Conservation (phyloP, 2,888 invertebrate genomes). For the Rotaria sp. region DNA sequence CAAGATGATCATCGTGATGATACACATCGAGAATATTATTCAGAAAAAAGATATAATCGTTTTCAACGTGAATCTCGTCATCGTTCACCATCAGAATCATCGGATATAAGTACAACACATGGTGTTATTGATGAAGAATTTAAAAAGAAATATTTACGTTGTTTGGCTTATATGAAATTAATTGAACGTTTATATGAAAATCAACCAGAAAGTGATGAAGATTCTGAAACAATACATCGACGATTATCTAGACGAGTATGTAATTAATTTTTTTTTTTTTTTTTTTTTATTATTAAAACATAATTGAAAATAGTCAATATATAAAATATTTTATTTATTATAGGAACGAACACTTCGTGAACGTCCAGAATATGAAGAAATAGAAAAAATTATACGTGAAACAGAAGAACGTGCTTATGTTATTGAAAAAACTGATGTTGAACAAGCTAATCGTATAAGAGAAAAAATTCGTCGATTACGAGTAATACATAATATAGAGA, state of each 20-base stretch:
- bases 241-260: constrained; percentile 25
- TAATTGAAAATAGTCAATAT: too few species aligned
- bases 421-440: constrained; percentile 25
- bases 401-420: constrained; percentile 21
- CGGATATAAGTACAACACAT: not conserved
- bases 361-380: constrained; percentile 28
- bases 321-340: not conserved
- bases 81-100: constrained; percentile 19
- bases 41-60: constrained; percentile 20
- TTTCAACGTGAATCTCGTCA: not conserved
- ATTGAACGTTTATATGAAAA: constrained; percentile 26
- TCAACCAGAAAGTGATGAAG: not conserved
- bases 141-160: constrained; percentile 27
- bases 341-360: constrained; percentile 19
- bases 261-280: not conserved
- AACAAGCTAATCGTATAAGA: constrained; percentile 1
- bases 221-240: not conserved
- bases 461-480: not conserved
- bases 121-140: constrained; percentile 29
- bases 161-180: constrained; percentile 28
- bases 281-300: not conserved
- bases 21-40: not conserved
- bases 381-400: constrained; percentile 26
- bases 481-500: not conserved
- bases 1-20: not conserved